Conservation (phyloP, 2,113 vertebrate genomes). For the Protobothrops mucrosquamatus region DNA sequence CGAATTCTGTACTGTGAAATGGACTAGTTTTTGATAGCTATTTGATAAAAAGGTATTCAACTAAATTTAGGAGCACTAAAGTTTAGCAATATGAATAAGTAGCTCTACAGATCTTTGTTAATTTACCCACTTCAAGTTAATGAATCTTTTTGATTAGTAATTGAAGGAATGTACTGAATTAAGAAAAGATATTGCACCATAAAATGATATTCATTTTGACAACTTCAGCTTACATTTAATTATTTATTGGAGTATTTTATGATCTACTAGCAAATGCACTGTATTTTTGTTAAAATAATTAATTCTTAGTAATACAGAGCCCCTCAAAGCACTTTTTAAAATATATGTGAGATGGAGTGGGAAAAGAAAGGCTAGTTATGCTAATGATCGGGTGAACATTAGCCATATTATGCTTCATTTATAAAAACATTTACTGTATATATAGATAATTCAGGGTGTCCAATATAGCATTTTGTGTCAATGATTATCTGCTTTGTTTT, state of each 20-base stretch:
- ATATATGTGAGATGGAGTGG: background rate
- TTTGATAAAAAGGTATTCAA: constrained; percentile 28
- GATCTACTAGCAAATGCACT: constrained; percentile 23
- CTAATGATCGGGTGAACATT: constrained; percentile 29
- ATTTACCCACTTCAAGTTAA: constrained; percentile 24
- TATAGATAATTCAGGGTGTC: background rate
- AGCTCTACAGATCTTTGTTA: constrained; percentile 21
- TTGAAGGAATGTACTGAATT: constrained; percentile 30
- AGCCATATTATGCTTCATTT: constrained; percentile 21
- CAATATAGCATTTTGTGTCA: background rate
- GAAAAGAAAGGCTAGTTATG: constrained; percentile 18
- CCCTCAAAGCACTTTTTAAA: constrained; percentile 21
- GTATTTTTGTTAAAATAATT: constrained; percentile 22
- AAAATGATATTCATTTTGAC: constrained; percentile 37
- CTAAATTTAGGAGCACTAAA: constrained; percentile 19
- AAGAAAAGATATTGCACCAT: constrained; percentile 18
- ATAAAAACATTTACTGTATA: background rate
- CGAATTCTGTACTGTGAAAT: constrained; percentile 14
- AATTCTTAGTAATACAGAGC: constrained; percentile 13
- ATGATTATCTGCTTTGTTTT: background rate
- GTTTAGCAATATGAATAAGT: constrained; percentile 22
- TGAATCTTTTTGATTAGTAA: constrained; percentile 36
- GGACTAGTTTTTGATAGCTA: constrained; percentile 9
- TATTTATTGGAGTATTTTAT: constrained; percentile 34
- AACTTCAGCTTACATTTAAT: constrained; percentile 29